These are phyloP conservation scores for Apaloderma vittatum DNA, from an alignment of 2,113 vertebrate genomes.

Conservation along the genomic window DNA sequence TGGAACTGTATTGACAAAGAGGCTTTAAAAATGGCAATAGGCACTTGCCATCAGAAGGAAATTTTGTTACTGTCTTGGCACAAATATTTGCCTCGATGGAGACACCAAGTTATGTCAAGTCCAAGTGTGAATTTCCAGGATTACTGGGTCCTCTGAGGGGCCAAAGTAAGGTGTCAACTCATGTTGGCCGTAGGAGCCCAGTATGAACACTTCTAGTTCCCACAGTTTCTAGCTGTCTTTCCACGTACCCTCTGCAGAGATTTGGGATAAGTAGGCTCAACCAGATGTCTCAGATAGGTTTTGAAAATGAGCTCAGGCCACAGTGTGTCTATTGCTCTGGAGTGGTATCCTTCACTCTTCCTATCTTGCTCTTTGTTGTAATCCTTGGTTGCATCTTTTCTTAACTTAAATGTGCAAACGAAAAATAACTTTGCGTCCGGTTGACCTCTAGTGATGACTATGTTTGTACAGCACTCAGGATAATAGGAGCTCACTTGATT, in stretches of 20 bases:
- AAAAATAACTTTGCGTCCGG: neutral
- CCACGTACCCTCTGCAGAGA: neutral
- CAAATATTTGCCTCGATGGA: neutral
- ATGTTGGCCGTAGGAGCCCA: fast-evolving
- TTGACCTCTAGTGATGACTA: neutral
- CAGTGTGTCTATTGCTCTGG: neutral
- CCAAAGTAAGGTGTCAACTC: neutral
- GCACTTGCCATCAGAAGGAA: neutral
- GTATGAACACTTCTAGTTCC: neutral
- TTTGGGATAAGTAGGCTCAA: neutral
- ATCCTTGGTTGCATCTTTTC: neutral
- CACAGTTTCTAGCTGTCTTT: neutral
- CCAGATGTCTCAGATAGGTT: neutral
- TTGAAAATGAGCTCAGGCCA: neutral
- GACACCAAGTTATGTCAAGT: neutral
- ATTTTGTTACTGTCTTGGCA: neutral
- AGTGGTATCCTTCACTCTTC: neutral
- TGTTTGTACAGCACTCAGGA: neutral
- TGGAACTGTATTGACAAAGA: neutral
- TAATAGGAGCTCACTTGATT: neutral
- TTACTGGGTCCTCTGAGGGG: neutral
- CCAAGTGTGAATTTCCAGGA: neutral
- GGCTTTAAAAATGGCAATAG: neutral
- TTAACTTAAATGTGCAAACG: neutral
- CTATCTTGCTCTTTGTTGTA: neutral